A percentile compares a stretch with the other conserved stretches of the same genome.
phyloP scores from a whole-genome alignment of 92 coral and sea anemone species.

The Phymanthus crucifer region DNA sequence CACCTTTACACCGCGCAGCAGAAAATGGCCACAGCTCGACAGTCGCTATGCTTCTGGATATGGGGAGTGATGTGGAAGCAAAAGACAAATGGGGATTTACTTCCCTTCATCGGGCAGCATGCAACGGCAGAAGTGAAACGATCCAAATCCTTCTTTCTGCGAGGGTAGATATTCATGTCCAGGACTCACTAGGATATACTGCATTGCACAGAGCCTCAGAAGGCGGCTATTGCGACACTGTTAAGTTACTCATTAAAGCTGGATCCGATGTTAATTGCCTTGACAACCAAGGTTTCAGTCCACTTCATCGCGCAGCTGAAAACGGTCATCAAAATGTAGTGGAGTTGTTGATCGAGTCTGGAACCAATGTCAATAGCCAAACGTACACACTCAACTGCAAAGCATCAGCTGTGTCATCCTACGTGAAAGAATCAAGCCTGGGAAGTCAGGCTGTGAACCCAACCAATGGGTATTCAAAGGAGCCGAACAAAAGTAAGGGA shows the following conservation, averaged over 20 bases:
- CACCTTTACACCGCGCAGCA: constrained; percentile 75
- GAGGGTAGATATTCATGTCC: constrained; percentile 30
- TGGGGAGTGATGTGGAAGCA: constrained; percentile 50
- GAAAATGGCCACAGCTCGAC: constrained; percentile 64
- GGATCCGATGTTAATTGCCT: constrained; percentile 56
- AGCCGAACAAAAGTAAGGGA: constrained; percentile 24
- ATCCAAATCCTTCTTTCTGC: constrained; percentile 41
- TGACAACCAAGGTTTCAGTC: constrained; percentile 68
- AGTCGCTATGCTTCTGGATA: constrained; percentile 42
- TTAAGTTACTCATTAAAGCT: constrained; percentile 44
- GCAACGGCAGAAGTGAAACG: constrained; percentile 63
- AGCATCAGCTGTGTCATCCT: neutral
- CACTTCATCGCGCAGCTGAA: constrained; percentile 74
- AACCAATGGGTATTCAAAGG: neutral
- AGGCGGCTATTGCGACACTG: constrained; percentile 54
- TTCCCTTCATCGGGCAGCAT: constrained; percentile 74
- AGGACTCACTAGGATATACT: constrained; percentile 67
- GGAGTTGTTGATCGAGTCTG: constrained; percentile 48
- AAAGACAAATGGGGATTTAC: constrained; percentile 76
- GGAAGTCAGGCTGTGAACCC: neutral
- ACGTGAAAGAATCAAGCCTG: neutral
- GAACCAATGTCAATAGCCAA: constrained; percentile 49
- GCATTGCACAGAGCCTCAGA: constrained; percentile 76
- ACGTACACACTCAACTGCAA: constrained; percentile 25
- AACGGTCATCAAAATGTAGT: constrained; percentile 60